phyloP scores from a whole-genome alignment of 2,888 invertebrate genomes.

The Nowickia ferox region DNA sequence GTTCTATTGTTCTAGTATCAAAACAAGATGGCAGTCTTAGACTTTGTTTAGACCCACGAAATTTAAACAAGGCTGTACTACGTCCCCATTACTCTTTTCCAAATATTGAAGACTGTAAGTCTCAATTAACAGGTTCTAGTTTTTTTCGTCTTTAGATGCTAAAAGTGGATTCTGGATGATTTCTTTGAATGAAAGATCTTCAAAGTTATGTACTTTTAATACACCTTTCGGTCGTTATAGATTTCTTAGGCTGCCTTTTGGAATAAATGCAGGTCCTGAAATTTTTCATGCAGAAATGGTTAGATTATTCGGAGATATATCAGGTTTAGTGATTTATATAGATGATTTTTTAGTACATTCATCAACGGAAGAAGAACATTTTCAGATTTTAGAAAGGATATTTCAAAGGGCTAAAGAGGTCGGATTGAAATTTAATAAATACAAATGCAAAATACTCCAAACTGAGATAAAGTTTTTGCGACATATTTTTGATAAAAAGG shows the following conservation, averaged over 20 bases:
- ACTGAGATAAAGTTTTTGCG: conserved; percentile 60
- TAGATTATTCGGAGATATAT: conserved; percentile 61
- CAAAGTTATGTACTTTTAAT: conserved; percentile 73
- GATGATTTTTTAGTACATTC: conserved; percentile 69
- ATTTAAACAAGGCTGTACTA: conserved; percentile 67
- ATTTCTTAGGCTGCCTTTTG: conserved; percentile 71
- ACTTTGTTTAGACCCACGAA: conserved; percentile 70
- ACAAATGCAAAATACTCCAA: conserved; percentile 45
- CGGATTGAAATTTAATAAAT: conserved; percentile 66
- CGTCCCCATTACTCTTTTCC: conserved; percentile 63
- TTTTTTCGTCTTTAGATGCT: conserved; percentile 39
- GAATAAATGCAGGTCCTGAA: conserved; percentile 66
- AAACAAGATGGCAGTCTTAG: conserved; percentile 67
- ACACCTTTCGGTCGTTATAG: conserved; percentile 74
- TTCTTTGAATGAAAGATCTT: conserved; percentile 70
- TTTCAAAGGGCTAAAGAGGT: conserved; percentile 60
- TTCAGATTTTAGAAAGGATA: conserved; percentile 52
- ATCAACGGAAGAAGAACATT: conserved; percentile 53
- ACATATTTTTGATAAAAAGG: conserved; percentile 50
- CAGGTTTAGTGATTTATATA: conserved; percentile 60
- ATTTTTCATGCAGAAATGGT: conserved; percentile 66
- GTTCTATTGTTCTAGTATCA: too few species aligned
- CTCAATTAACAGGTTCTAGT: conserved; percentile 49
- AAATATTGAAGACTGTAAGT: conserved; percentile 59
- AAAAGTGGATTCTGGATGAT: conserved; percentile 72